Percentiles rank a stretch among this genome's conserved stretches.
phyloP scores from a whole-genome alignment of 2,888 invertebrate species.

The Melinopterus prodromus region DNA sequence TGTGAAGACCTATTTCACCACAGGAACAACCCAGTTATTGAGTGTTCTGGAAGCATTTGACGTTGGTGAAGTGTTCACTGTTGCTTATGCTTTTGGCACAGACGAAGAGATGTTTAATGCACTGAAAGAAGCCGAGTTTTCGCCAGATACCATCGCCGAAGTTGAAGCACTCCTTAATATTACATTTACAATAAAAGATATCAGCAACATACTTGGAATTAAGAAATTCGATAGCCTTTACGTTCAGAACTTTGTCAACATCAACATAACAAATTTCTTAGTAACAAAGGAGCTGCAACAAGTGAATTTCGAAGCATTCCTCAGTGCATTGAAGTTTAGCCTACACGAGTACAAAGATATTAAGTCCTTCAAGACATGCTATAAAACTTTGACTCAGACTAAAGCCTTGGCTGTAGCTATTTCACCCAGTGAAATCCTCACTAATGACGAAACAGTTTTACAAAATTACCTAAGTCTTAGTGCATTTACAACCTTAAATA shows the following conservation, averaged over 20 bases:
- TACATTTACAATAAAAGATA: conserved; percentile 29
- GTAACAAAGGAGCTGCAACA: conserved; percentile 23
- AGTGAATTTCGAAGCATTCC: conserved; percentile 27
- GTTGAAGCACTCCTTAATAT: conserved; percentile 30
- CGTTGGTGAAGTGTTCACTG: conserved; percentile 32
- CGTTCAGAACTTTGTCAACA: conserved; percentile 28
- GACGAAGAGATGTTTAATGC: conserved; percentile 36
- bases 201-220: conserved; percentile 27
- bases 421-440: conserved; percentile 31
- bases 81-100: conserved; percentile 36
- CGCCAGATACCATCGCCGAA: conserved; percentile 26
- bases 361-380: conserved; percentile 31
- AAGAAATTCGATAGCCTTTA: conserved; percentile 29
- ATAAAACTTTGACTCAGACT: conserved; percentile 26
- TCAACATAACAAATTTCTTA: conserved; percentile 10
- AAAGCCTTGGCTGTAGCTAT: conserved; percentile 31
- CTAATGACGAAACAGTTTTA: conserved; percentile 32
- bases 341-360: conserved; percentile 29
- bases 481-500: conserved; percentile 30
- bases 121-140: conserved; percentile 33
- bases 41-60: conserved; percentile 32
- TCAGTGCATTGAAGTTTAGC: conserved; percentile 22
- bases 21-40: conserved; percentile 30
- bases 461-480: conserved; percentile 32
- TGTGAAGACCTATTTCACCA: conserved; percentile 33